A percentile compares a stretch with the other conserved stretches of the same genome.
phyloP scores from a whole-genome alignment of 2,113 vertebrate species.

The Regulus satrapa region DNA sequence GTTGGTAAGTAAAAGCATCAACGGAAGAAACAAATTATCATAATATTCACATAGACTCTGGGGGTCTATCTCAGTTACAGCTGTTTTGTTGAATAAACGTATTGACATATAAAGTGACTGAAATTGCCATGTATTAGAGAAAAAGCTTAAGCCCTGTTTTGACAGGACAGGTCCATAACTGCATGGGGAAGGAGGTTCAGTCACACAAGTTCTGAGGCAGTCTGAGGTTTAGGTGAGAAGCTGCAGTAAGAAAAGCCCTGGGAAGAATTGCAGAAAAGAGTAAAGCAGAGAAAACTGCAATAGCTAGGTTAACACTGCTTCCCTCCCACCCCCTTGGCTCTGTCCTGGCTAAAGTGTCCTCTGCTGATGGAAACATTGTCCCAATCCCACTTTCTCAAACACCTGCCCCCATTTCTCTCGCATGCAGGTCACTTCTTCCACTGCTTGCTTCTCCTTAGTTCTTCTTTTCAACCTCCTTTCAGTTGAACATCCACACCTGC shows the following conservation, averaged over 20 bases:
- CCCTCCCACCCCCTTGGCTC: not conserved
- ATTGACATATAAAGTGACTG: not conserved
- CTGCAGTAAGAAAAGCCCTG: not conserved
- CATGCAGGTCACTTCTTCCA: not conserved
- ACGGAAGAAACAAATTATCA: not conserved
- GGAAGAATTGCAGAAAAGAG: not conserved
- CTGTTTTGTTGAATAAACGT: not conserved
- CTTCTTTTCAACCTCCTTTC: not conserved
- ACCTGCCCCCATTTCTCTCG: not conserved
- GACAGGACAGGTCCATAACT: not conserved
- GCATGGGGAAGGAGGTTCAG: not conserved
- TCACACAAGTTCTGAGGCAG: not conserved
- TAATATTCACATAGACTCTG: not conserved
- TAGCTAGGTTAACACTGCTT: not conserved
- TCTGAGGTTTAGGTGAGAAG: not conserved
- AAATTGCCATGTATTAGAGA: not conserved
- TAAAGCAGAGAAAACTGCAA: not conserved
- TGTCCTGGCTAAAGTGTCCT: not conserved
- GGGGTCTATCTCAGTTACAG: not conserved
- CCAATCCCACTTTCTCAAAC: not conserved
- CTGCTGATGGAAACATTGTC: not conserved
- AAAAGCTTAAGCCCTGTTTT: not conserved
- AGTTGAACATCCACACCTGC: not conserved
- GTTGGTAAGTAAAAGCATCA: slow-evolving; percentile 85
- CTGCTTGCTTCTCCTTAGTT: not conserved